Evolutionary conservation across 2,888 invertebrate species (phyloP).

Genomic region (Leptarthrus brevirostris): DNA sequence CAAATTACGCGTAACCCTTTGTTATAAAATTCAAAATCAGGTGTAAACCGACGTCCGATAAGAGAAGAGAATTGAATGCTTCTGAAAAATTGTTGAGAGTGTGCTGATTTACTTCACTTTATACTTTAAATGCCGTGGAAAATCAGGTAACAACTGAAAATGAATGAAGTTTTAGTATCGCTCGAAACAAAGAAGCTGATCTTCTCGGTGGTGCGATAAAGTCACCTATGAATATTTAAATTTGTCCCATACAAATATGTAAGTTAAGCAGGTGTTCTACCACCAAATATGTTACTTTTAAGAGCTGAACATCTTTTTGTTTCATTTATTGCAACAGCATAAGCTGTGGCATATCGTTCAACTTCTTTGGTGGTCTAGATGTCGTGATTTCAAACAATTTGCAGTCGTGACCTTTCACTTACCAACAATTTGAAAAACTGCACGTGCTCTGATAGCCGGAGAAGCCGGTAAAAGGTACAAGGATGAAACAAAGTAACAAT

Average conservation of each 20-base stretch:
- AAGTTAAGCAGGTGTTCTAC: too few relatives aligned
- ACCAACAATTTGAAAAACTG: neutral
- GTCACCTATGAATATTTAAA: too few relatives aligned
- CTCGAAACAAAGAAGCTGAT: neutral
- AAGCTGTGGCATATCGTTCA: neutral
- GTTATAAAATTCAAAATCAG: too few relatives aligned
- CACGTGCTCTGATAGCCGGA: neutral
- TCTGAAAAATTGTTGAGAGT: too few relatives aligned
- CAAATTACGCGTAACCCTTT: too few relatives aligned
- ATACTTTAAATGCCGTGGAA: neutral
- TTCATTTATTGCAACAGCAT: neutral
- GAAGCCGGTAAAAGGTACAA: constrained; percentile 3
- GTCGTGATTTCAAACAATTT: neutral
- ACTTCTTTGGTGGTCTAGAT: neutral
- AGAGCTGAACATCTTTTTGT: too few relatives aligned
- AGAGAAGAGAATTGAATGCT: too few relatives aligned
- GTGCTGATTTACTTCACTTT: neutral
- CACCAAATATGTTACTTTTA: too few relatives aligned
- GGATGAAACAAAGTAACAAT: neutral
- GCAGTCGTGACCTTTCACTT: neutral
- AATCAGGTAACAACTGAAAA: too few relatives aligned
- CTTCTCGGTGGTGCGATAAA: neutral
- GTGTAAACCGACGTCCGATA: too few relatives aligned
- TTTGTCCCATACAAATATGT: too few relatives aligned
- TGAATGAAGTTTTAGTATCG: too few relatives aligned